Base-by-base conservation (phyloP, 2,797 vertebrate species). In the Hemibagrus guttatus region DNA sequence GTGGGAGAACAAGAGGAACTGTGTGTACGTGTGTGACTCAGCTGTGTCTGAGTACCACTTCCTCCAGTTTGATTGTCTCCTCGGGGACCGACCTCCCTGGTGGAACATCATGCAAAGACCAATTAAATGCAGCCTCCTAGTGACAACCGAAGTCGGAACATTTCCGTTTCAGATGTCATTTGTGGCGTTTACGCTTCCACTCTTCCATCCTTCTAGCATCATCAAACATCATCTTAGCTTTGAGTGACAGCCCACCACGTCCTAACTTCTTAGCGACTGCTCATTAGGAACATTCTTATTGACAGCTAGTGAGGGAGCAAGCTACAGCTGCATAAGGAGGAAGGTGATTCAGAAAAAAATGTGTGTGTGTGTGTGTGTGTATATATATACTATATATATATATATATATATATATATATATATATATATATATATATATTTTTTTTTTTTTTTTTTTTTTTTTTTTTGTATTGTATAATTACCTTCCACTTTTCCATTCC, bases 91-190 rank as follows among this genome's bases (percentile, higher is more conserved):
- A 74, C 81, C 82, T 84, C 79, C 82, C 83, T 52, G 56, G 75
- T 59, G 82, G 81, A 54, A 81, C 85, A 85, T 76, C 9, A 46
- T 64, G 76, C 83, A 88, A 69, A 85, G 86, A 66, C 87, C 83
- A 88, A 90, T 90, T 89, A 89, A 87, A 88, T 88, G 66, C 69
- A 83, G 79, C 86, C 86, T 79, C 78, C 83, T 59, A 66, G 72
- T 72, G 59, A 83, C 75, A 90, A 68, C 72, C 66, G 39, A 49
- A 75, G 85, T 69, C 9, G 14, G 58, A 86, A 86, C 63, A 84
- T 87, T 81, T 80, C 85, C 58, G 49, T 87, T 88, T 89, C 81
- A 76, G 86, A 86, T 84, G 81, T 78, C 81, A 56, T 85, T 64
- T 58, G 59, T 81, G 83, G 66, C 85, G 72, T 84, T 89, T 89